Percentiles rank a stretch among this genome's conserved stretches.
These are phyloP conservation scores for Timandra comae DNA, from an alignment of 2,888 invertebrate species.

Conservation along the genomic window DNA sequence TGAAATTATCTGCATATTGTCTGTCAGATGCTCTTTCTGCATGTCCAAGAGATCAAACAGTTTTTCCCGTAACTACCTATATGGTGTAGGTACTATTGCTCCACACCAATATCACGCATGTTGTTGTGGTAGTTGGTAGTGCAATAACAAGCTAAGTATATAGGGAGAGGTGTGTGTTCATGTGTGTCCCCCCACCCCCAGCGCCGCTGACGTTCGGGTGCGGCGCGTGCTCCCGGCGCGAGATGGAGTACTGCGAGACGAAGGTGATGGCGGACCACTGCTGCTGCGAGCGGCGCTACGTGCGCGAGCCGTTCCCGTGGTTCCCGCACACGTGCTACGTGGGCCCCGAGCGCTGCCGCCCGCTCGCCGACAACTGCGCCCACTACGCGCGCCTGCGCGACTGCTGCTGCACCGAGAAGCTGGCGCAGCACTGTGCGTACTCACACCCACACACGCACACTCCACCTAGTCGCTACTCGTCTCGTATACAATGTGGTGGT, in stretches of 20 bases:
- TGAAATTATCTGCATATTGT: no score
- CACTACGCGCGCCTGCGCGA: conserved; percentile 78
- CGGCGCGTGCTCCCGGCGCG: conserved; percentile 77
- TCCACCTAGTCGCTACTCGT: no score
- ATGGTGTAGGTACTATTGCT: no score
- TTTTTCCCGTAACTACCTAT: no score
- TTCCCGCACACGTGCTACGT: conserved; percentile 82
- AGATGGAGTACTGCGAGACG: conserved; percentile 79
- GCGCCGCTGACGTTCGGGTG: conserved; percentile 69
- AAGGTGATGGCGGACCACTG: conserved; percentile 74
- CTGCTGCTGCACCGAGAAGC: conserved; percentile 80
- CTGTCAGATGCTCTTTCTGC: no score
- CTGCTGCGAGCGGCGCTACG: conserved; percentile 75
- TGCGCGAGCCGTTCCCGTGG: conserved; percentile 80
- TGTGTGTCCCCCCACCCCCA: conserved; percentile 25
- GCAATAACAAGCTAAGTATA: no score
- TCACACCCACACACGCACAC: not conserved
- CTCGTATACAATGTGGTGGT: no score
- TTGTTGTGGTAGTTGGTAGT: no score
- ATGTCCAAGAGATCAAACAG: no score
- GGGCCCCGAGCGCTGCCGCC: conserved; percentile 77
- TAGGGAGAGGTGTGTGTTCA: not conserved
- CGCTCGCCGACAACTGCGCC: conserved; percentile 78
- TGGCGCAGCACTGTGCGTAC: conserved; percentile 78
- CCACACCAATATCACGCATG: no score